Evolutionary conservation across 2,113 vertebrate genomes (phyloP), one percentile per base, ranked within the genome.

Genomic region (Cairina moschata): DNA sequence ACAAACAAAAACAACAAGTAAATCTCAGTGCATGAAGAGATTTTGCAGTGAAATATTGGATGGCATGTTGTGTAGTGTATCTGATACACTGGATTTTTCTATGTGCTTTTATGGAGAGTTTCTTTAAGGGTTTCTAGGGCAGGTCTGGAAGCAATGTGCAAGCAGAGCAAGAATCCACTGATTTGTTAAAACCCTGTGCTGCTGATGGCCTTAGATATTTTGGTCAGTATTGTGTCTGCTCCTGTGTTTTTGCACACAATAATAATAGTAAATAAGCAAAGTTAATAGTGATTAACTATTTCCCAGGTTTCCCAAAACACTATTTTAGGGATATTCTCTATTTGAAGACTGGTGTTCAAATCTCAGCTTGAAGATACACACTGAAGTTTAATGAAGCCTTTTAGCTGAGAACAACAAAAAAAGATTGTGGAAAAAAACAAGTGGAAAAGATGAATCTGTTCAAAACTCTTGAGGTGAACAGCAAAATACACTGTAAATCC

Each of bases 391-490:
- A 69, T 48, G 73, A 62, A 86, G 21, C 14, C 17, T 67, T 4
- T 40, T 86, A 44, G 0, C 31, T 59, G 11, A 21, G 21, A 81
- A 54, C 3, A n/a, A 8, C 5, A 67, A 38, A 80, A 80, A 50
- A 60, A 29, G 2, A 73, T 8, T 38, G 8, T 17, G 23, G 26
- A 1, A 58, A 69, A 52, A 3, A 54, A 83, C 34, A 28, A 0
- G 4, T 44, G 6, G 6, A 36, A 62, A 28, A 66, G 6, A 26
- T 1, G 0, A 81, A 66, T 10, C 18, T 1, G 6, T 46, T 78
- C 16, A 84, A 74, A 75, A 26, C 4, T 87, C 81, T 74, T 40
- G 56, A 67, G 4, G 28, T 68, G 58, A 20, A 38, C 16, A 67
- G 21, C 38, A 86, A 88, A 34, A 69, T 38, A 17, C 11, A 25